Evolutionary conservation across 2,113 vertebrate genomes (phyloP).

Genomic region (Plestiodon gilberti): DNA sequence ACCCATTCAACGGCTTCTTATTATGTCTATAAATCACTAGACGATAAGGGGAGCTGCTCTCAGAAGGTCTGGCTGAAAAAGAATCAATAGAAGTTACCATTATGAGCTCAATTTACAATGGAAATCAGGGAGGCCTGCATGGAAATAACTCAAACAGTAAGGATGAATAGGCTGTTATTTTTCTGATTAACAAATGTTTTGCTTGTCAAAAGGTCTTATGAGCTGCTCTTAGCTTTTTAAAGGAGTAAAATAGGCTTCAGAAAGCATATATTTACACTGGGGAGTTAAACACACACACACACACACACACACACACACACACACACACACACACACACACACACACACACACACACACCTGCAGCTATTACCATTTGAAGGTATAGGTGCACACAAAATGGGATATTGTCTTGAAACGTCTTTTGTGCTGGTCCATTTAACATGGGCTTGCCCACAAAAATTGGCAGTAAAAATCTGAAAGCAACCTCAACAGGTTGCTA

Average conservation of each 20-base stretch:
- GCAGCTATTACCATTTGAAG: conserved; percentile 62
- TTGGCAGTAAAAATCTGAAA: conserved; percentile 22
- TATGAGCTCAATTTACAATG: conserved; percentile 82
- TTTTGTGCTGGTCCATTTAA: conserved; percentile 42
- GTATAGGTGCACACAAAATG: conserved; percentile 47
- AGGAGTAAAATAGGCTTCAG: conserved; percentile 70
- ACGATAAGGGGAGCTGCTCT: conserved; percentile 82
- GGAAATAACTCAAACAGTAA: conserved; percentile 80
- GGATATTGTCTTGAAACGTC: conserved; percentile 16
- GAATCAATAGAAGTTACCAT: conserved; percentile 84
- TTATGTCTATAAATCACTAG: conserved; percentile 84
- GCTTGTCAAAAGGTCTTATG: conserved; percentile 80
- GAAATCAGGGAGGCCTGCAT: conserved; percentile 80
- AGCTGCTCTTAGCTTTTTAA: conserved; percentile 71
- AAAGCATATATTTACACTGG: conserved; percentile 74
- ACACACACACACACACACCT: conserved; percentile 49
- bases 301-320: too few relatives aligned
- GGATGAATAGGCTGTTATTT: conserved; percentile 84
- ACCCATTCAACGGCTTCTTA: conserved; percentile 85
- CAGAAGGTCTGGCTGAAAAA: conserved; percentile 84
- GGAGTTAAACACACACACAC: conserved; percentile 60
- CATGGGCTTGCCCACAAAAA: conserved; percentile 21
- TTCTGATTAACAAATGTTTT: conserved; percentile 84
- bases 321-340: too few relatives aligned
- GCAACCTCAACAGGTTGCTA: conserved; percentile 24